Evolutionary conservation across 2,797 vertebrate species (phyloP), one percentile per base, ranked within the genome.

Genomic region (Syndactyla subalaris): DNA sequence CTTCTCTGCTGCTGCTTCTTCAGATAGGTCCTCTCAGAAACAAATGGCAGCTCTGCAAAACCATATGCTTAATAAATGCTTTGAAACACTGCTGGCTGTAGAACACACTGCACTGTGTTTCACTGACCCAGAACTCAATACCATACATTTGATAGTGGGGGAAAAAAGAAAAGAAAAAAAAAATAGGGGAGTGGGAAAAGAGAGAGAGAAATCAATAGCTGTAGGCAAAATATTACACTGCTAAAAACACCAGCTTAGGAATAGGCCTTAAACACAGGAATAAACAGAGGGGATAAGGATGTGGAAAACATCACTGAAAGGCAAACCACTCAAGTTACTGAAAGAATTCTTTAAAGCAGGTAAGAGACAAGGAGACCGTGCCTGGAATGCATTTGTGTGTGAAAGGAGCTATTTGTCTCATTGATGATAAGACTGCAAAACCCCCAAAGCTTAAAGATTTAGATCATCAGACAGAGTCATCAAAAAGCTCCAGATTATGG

Each of bases 141-240:
- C 29, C 12, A 21, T 45, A 29, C 3, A 49, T n/a, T 20, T 23
- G 15, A 65, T 2, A 52, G 38, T 16, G 6, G 23, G 12, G 17
- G 0, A 12, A 54, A 63, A n/a, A 34, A 7, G 1, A 8, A 26
- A 38, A 17, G 24, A 13, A 36, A 22, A 2, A n/a, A 4, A 15
- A 14, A 9, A 2, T 7, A 18, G 6, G 12, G 1, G 10, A 23
- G 12, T 7, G 13, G 4, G n/a, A 10, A 34, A 54, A 67, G 22
- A 46, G 36, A 51, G 1, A 54, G 8, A 49, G 6, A 84, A 71
- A 63, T 77, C 43, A 65, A 68, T 5, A 54, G 43, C 49, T 70
- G 6, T 19, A 78, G 51, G 55, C n/a, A 81, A 92, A 87, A 15
- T 75, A 39, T 12, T n/a, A 74, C 30, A 29, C 26, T 68, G 46